phyloP scores from a whole-genome alignment of 2,113 vertebrate genomes.

The Perca fluviatilis region DNA sequence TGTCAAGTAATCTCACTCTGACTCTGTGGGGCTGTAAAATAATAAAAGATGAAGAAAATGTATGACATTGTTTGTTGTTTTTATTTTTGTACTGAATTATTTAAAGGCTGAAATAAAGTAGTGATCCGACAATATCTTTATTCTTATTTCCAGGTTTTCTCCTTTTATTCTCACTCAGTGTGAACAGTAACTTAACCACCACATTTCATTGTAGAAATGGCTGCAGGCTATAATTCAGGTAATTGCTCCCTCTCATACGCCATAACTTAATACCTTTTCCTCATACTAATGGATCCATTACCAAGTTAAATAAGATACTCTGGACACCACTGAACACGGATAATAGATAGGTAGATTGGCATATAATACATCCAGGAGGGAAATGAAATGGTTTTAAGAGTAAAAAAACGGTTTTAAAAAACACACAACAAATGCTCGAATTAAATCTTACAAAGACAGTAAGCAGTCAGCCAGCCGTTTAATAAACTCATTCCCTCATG shows the following conservation, averaged over 20 bases:
- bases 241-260: conserved; percentile 53
- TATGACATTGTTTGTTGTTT: conserved; percentile 53
- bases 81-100: conserved; percentile 71
- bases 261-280: conserved; percentile 43
- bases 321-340: conserved; percentile 30
- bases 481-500: neutral
- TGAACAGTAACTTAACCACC: conserved; percentile 19
- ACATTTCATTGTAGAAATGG: conserved; percentile 29
- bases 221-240: conserved; percentile 49
- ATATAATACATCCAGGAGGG: conserved; percentile 31
- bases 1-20: conserved; percentile 13
- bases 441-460: too few species aligned
- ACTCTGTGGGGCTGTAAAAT: conserved; percentile 41
- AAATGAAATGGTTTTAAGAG: conserved; percentile 11
- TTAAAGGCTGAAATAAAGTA: conserved; percentile 68
- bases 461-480: too few species aligned
- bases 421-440: too few species aligned
- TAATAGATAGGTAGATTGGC: conserved; percentile 1
- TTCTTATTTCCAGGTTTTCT: conserved; percentile 29
- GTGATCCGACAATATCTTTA: conserved; percentile 44
- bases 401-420: too few species aligned
- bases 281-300: conserved; percentile 65
- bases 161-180: conserved; percentile 22
- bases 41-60: conserved; percentile 72
- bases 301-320: conserved; percentile 30